phyloP scores from a whole-genome alignment of 2,888 invertebrate species.

The Eudemis profundana region DNA sequence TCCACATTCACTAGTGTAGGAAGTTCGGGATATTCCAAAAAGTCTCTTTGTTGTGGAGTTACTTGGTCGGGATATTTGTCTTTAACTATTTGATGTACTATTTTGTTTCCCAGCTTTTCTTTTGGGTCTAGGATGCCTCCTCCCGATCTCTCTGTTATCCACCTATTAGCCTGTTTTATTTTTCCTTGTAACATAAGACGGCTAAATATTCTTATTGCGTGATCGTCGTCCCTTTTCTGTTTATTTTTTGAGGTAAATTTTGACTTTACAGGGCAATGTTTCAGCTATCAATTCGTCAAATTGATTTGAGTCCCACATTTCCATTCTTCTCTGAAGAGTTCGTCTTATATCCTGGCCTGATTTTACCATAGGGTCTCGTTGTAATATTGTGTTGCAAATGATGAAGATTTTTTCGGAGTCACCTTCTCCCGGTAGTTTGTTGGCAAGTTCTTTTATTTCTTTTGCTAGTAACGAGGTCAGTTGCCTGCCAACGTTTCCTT shows the following conservation, averaged over 20 bases:
- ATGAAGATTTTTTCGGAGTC: conserved; percentile 8
- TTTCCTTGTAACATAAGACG: conserved; percentile 3
- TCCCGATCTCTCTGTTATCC: not conserved
- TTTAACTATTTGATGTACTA: conserved; percentile 6
- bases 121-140: not conserved
- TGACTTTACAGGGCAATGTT: conserved; percentile 2
- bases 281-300: conserved; percentile 1
- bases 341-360: conserved; percentile 10
- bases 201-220: not conserved
- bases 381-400: not conserved
- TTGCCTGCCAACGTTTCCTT: conserved; percentile 9
- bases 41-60: not conserved
- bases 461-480: not conserved
- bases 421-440: not conserved
- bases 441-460: conserved; percentile 7
- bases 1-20: not conserved
- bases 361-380: conserved; percentile 5
- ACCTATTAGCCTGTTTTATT: conserved; percentile 2
- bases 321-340: conserved; percentile 5
- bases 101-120: not conserved
- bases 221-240: not conserved
- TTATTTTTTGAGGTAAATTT: conserved; percentile 1
- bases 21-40: not conserved
- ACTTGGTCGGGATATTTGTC: not conserved
- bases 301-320: conserved; percentile 3